phyloP scores from a whole-genome alignment of 2,888 invertebrate genomes.

The Abscondita cerata region DNA sequence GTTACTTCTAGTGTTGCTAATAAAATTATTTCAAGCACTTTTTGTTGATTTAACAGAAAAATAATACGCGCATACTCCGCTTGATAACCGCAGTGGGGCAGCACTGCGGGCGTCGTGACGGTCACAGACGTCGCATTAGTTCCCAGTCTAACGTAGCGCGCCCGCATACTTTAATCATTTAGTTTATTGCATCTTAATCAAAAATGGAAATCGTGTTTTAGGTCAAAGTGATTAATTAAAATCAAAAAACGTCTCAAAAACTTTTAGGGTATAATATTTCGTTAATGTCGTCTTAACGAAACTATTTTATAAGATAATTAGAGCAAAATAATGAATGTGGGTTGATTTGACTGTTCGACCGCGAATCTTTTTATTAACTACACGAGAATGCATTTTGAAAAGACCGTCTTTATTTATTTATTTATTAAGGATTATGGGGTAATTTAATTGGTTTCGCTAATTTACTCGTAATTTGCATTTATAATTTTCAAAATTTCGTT shows the following conservation, averaged over 20 bases:
- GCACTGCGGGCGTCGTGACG: constrained; percentile 41
- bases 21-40: too few relatives aligned
- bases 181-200: background rate
- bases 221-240: background rate
- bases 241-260: background rate
- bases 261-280: too few relatives aligned
- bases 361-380: background rate
- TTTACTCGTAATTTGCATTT: too few relatives aligned
- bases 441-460: too few relatives aligned
- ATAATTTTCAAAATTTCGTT: too few relatives aligned
- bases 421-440: constrained; percentile 7
- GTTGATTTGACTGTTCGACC: background rate
- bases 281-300: too few relatives aligned
- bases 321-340: constrained; percentile 7
- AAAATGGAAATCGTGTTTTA: constrained; percentile 16
- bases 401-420: background rate
- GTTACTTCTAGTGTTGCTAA: too few relatives aligned
- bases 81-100: constrained; percentile 32
- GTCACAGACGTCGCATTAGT: constrained; percentile 36
- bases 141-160: constrained; percentile 19
- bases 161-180: constrained; percentile 21
- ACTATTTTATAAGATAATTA: background rate
- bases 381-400: background rate
- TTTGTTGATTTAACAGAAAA: background rate
- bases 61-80: constrained; percentile 16